Conservation (phyloP, 1,140 invertebrate species). For the Bombus soroeensis region DNA sequence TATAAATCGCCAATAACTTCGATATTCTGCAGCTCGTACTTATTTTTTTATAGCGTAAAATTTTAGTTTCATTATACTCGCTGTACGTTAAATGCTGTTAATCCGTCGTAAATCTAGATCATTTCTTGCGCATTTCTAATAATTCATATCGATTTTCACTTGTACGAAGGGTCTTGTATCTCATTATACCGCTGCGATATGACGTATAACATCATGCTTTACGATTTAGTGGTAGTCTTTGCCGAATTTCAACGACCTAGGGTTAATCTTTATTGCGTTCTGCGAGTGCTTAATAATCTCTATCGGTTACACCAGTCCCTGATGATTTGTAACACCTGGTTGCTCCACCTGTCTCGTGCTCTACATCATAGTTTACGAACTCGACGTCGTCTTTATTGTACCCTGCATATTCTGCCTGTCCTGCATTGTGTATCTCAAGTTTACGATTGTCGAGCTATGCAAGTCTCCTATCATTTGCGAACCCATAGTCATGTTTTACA, state of each 20-base stretch:
- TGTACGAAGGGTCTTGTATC: not conserved
- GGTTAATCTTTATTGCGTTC: constrained; percentile 15
- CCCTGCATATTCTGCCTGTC: not conserved
- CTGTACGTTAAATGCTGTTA: not conserved
- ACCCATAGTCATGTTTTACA: not conserved
- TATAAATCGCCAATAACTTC: no score
- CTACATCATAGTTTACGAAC: not conserved
- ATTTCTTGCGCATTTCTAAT: not conserved
- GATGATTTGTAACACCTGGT: constrained; percentile 4
- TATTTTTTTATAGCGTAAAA: no score
- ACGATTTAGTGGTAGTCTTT: constrained; percentile 11
- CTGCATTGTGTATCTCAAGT: not conserved
- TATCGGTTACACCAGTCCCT: no score
- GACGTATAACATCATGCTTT: not conserved
- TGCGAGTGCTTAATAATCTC: constrained; percentile 5
- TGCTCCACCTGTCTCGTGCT: not conserved
- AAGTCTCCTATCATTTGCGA: not conserved
- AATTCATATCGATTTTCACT: not conserved
- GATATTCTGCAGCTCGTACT: no score
- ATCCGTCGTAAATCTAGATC: not conserved
- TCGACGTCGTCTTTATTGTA: constrained; percentile 17
- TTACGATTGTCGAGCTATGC: not conserved
- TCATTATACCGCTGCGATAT: not conserved
- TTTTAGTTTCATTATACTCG: not conserved
- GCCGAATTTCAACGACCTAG: constrained; percentile 8